A percentile compares a stretch with the other conserved stretches of the same genome.
These are phyloP conservation scores for Macrophya alboannulata DNA, from an alignment of 2,888 invertebrate genomes.

Conservation along the genomic window DNA sequence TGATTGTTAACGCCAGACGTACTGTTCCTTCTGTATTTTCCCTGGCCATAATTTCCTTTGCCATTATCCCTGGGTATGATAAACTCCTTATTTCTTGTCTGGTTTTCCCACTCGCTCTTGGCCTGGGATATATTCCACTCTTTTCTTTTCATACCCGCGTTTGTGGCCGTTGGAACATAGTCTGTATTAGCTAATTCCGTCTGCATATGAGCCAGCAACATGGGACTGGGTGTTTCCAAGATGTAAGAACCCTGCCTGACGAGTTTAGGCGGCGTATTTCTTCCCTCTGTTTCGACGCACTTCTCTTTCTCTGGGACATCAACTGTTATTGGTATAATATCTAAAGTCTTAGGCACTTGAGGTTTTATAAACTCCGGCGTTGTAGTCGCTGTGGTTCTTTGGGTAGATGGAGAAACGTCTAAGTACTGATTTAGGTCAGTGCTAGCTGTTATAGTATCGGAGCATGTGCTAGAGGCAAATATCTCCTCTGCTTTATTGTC, in stretches of 20 bases:
- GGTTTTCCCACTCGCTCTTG: conserved; percentile 73
- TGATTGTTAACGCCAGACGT: conserved; percentile 61
- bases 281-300: conserved; percentile 63
- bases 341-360: conserved; percentile 76
- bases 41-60: conserved; percentile 43
- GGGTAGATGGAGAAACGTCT: conserved; percentile 65
- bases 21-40: conserved; percentile 64
- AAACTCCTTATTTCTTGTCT: conserved; percentile 62
- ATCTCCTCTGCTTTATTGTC: conserved; percentile 59
- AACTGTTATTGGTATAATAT: conserved; percentile 75
- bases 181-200: conserved; percentile 61
- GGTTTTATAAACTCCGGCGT: conserved; percentile 70
- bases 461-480: conserved; percentile 62
- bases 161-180: conserved; percentile 69
- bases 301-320: conserved; percentile 61
- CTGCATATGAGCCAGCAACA: conserved; percentile 85
- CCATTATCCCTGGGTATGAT: conserved; percentile 54
- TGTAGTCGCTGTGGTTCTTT: conserved; percentile 66
- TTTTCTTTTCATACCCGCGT: conserved; percentile 65
- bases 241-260: conserved; percentile 91
- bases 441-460: conserved; percentile 65
- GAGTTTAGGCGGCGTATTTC: conserved; percentile 78
- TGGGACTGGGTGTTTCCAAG: conserved; percentile 89
- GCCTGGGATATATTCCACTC: conserved; percentile 72
- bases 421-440: conserved; percentile 69